Evolutionary conservation across 2,888 invertebrate species (phyloP), one percentile per base, ranked within the genome.

Genomic region (Drosophila setosimentum): DNA sequence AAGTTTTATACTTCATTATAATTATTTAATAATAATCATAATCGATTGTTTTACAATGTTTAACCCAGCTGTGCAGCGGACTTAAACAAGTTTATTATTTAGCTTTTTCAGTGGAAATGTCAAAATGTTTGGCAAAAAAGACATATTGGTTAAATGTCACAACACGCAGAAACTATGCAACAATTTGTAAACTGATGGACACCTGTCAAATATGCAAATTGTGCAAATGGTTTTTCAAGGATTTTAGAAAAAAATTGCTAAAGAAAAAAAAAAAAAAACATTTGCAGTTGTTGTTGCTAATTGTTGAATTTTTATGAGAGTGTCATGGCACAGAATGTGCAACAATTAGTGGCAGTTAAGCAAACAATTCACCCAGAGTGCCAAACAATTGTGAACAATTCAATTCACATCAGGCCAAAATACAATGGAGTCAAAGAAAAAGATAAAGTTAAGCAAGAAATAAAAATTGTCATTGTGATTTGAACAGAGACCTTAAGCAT

Each of bases 161-260:
- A 55, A 78, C 35, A 69, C 48, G 30, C 61, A 53, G 67, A 69
- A 62, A 66, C 58, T 57, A 49, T 73, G 77, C 69, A 65, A 58
- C 62, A 68, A 66, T 55, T 49, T 60, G 60, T 33, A 40, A 73
- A 62, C 61, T 71, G 79, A 75, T 74, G 79, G 48, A n/a, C 60
- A 72, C 54, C 71, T 82, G 86, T 78, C 85, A 88, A 88, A 75
- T 88, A 78, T 88, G 86, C 70, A 88, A 76, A 86, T 88, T 83
- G 32, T 67, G 50, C 48, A 48, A 55, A 40, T 58, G 58, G 3
- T 21, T 61, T 65, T 55, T 55, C 60, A 71, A 75, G 71, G 68
- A 27, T 61, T 30, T 63, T 58, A 42, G 24, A 50, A 54, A 49
- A 53, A 59, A 29, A n/a, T 65, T 59, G 35, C 54, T n/a, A n/a